Percentiles rank a stretch among this genome's conserved stretches.
Evolutionary conservation across 2,113 vertebrate species (phyloP).

Genomic region (Paramormyrops kingsleyae): DNA sequence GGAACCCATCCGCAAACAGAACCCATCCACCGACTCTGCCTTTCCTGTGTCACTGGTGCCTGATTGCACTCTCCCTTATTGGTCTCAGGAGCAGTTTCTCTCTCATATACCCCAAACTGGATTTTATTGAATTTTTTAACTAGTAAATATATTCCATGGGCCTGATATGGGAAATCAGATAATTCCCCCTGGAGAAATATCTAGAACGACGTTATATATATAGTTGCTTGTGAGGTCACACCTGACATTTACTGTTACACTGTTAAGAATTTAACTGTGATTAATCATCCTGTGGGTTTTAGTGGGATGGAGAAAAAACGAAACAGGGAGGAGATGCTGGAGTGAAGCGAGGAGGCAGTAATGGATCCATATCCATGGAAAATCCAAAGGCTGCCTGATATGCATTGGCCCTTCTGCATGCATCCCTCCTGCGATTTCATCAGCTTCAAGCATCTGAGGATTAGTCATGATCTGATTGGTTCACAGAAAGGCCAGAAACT

Average conservation of each 20-base stretch:
- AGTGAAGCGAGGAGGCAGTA: background rate
- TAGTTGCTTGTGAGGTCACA: background rate
- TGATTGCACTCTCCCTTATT: background rate
- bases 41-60: background rate
- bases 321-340: background rate
- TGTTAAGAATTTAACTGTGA: background rate
- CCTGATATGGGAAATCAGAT: background rate
- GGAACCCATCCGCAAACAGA: background rate
- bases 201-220: background rate
- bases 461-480: background rate
- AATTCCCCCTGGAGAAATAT: background rate
- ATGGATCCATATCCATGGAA: background rate
- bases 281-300: constrained; percentile 2
- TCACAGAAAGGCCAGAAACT: background rate
- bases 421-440: background rate
- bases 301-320: background rate
- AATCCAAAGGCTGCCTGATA: background rate
- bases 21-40: background rate
- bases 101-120: background rate
- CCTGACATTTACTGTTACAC: background rate
- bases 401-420: background rate
- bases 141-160: background rate
- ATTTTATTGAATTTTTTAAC: constrained; percentile 5
- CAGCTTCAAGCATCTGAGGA: background rate
- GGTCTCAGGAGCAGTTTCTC: background rate